Evolutionary conservation across 2,888 invertebrate genomes (phyloP), one percentile per base, ranked within the genome.

Genomic region (Caenorhabditis sp.): DNA sequence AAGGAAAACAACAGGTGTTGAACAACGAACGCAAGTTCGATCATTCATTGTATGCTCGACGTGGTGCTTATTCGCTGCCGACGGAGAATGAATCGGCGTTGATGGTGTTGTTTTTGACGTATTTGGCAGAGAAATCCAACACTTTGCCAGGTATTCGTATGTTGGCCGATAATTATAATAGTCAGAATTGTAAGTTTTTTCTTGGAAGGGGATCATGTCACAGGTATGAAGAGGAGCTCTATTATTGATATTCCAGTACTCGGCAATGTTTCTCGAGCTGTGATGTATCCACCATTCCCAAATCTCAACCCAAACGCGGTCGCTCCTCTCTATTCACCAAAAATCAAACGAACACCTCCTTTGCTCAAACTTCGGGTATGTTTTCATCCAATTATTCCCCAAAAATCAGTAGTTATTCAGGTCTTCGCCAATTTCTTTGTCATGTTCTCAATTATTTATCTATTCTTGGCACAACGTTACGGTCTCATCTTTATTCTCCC

Each of bases 231-330:
- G n/a, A n/a, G n/a, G n/a, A n/a, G n/a, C n/a, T n/a, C n/a, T n/a
- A n/a, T n/a, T n/a, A n/a, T n/a, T n/a, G n/a, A n/a, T n/a, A 27
- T 27, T 60, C 24, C 58, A 78, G 73, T 67, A 1, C 21, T 59
- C n/a, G 79, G 79, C 10, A 26, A 36, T 0, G 12, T 77, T 12
- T 69, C 67, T 1, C 69, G 79, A 8, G 21, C 50, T 21, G 14
- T 79, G 3, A 79, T 79, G 79, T 76, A 79, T 58, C 77, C 79
- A 21, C 77, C 79, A 24, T 64, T 74, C 17, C 79, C 79, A 12
- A 75, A 77, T 67, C 64, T 43, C 5, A 65, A 73, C 31, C 69
- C 69, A 19, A 69, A 60, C 1, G 66, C 62, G 1, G 62, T 58
- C 10, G 69, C 66, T 36, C 79, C 79, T 0, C 63, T 66, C 1